Evolutionary conservation across 2,888 invertebrate species (phyloP).

Genomic region (Eledona agricola): DNA sequence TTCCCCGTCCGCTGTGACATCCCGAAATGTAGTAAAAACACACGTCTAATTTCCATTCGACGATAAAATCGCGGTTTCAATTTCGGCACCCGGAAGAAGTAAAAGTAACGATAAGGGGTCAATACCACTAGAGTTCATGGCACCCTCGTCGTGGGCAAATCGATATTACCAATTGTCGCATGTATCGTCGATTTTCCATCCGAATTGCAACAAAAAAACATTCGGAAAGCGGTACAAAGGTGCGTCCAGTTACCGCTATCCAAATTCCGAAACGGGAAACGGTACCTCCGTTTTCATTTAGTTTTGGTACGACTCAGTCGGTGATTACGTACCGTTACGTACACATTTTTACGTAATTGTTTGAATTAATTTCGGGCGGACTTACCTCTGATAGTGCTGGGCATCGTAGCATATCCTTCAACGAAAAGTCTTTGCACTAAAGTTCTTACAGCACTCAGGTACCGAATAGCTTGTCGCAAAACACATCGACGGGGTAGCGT

Average conservation of each 20-base stretch:
- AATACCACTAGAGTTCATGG: constrained; percentile 40
- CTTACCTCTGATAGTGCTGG: constrained; percentile 64
- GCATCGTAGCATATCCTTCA: constrained; percentile 60
- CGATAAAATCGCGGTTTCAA: constrained; percentile 36
- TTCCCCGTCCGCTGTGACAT: too few species aligned
- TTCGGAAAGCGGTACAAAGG: constrained; percentile 40
- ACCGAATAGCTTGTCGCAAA: too few species aligned
- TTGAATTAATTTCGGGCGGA: constrained; percentile 30
- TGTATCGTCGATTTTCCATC: constrained; percentile 20
- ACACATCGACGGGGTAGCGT: too few species aligned
- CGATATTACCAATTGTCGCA: constrained; percentile 24
- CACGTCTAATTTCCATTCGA: constrained; percentile 23
- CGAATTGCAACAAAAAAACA: constrained; percentile 26
- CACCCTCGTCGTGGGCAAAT: constrained; percentile 28
- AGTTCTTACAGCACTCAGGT: constrained; percentile 28
- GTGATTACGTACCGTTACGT: constrained; percentile 40
- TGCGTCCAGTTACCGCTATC: constrained; percentile 47
- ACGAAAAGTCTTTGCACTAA: constrained; percentile 26
- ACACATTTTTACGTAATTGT: constrained; percentile 34
- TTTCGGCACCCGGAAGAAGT: constrained; percentile 47
- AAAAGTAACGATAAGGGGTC: constrained; percentile 47
- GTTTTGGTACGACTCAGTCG: constrained; percentile 29
- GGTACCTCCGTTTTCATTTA: constrained; percentile 43
- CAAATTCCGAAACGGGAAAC: constrained; percentile 49
- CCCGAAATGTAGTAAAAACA: too few species aligned